These are phyloP conservation scores for Plotosus lineatus DNA, from an alignment of 2,113 vertebrate genomes.

Conservation along the genomic window DNA sequence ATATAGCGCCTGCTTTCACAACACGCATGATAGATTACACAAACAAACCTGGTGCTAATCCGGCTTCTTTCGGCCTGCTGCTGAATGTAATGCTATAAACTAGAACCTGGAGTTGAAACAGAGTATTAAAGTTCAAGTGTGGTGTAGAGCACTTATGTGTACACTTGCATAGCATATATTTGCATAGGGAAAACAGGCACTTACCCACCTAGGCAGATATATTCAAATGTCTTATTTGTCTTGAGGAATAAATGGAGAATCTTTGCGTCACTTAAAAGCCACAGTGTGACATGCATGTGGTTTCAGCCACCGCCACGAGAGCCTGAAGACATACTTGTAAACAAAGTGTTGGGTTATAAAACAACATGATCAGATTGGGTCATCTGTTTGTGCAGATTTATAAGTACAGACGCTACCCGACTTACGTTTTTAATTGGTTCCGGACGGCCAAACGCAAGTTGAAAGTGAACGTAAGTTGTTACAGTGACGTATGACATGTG, in stretches of 20 bases:
- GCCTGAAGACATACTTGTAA: neutral
- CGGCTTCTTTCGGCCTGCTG: slow-evolving; percentile 33
- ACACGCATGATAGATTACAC: slow-evolving; percentile 48
- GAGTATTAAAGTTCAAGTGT: slow-evolving; percentile 13
- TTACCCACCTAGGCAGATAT: slow-evolving; percentile 4
- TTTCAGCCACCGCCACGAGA: neutral
- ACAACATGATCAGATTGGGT: neutral
- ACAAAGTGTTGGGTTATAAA: neutral
- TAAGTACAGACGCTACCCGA: too few species aligned
- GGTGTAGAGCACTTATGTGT: slow-evolving; percentile 11
- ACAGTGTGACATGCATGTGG: slow-evolving; percentile 12
- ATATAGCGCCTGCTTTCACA: slow-evolving; percentile 41
- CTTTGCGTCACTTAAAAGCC: slow-evolving; percentile 3
- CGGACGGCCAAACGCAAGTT: too few species aligned
- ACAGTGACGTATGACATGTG: too few species aligned
- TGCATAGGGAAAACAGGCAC: slow-evolving; percentile 32
- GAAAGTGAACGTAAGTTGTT: too few species aligned
- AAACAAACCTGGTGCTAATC: slow-evolving; percentile 55
- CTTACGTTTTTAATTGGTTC: too few species aligned
- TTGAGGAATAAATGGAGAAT: slow-evolving; percentile 1
- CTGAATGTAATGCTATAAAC: slow-evolving; percentile 28
- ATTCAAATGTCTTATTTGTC: slow-evolving; percentile 26
- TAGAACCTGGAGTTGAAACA: slow-evolving; percentile 11
- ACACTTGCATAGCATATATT: slow-evolving; percentile 17
- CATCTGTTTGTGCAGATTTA: neutral